A percentile compares a stretch with the other conserved stretches of the same genome.
These are phyloP conservation scores for Scytalopus superciliaris DNA, from an alignment of 2,113 vertebrate genomes.

Conservation along the genomic window DNA sequence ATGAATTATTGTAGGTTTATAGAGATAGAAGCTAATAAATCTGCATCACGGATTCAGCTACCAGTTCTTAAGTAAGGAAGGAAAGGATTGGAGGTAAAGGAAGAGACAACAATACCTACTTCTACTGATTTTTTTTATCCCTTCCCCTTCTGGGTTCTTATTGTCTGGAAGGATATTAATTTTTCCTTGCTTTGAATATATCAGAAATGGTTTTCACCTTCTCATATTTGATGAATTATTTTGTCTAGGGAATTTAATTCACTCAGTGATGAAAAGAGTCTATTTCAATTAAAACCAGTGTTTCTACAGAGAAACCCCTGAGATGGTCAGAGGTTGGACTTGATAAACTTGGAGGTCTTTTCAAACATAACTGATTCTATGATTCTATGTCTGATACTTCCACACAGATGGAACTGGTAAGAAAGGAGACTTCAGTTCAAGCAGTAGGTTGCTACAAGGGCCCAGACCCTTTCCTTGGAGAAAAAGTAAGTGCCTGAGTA, in stretches of 20 bases:
- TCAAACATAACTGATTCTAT: not conserved
- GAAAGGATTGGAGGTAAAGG: not conserved
- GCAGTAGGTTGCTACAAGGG: not conserved
- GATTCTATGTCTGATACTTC: not conserved
- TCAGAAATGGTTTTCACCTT: slow-evolving; percentile 28
- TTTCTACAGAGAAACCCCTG: not conserved
- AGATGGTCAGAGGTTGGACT: not conserved
- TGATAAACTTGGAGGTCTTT: not conserved
- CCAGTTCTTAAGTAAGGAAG: not conserved
- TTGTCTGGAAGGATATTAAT: not conserved
- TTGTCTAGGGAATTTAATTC: not conserved
- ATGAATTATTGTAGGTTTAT: slow-evolving; percentile 13
- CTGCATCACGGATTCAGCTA: not conserved
- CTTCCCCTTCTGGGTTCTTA: slow-evolving; percentile 11
- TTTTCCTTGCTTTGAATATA: slow-evolving; percentile 32
- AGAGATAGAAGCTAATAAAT: slow-evolving; percentile 26
- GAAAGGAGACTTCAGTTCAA: not conserved
- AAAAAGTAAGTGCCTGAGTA: not conserved
- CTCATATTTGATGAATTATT: not conserved
- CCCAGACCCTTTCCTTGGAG: not conserved
- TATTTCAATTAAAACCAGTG: not conserved
- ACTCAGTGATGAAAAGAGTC: not conserved
- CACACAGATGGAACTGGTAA: not conserved
- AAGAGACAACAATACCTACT: not conserved
- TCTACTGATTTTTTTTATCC: not conserved